These are phyloP conservation scores for Intellagama lesueurii DNA, from an alignment of 2,797 vertebrate genomes.

Conservation along the genomic window DNA sequence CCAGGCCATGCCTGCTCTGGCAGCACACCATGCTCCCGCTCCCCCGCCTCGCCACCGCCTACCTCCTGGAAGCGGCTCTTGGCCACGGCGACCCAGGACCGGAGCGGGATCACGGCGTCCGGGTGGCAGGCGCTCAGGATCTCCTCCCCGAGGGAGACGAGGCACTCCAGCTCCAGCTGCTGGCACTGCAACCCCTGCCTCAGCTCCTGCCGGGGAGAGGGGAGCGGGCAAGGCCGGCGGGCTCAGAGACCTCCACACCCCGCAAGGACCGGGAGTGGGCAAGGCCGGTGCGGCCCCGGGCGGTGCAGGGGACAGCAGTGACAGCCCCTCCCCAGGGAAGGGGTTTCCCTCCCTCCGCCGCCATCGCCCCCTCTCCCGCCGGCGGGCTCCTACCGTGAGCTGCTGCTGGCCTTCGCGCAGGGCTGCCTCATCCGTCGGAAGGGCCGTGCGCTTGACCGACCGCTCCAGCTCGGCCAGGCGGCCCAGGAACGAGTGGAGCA, in stretches of 20 bases:
- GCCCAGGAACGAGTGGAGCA: constrained; percentile 86
- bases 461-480: constrained; percentile 83
- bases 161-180: constrained; percentile 82
- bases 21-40: too few relatives aligned
- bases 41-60: background rate
- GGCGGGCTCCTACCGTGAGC: constrained; percentile 79
- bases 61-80: constrained; percentile 91
- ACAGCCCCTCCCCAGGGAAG: background rate
- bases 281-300: rapidly evolving
- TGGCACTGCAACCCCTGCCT: constrained; percentile 79
- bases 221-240: rapidly evolving
- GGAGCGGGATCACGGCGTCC: constrained; percentile 86
- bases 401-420: constrained; percentile 79
- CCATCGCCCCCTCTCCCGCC: rapidly evolving
- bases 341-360: rapidly evolving
- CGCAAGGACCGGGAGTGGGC: background rate
- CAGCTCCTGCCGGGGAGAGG: constrained; percentile 79
- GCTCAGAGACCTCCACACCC: rapidly evolving
- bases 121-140: constrained; percentile 87
- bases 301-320: rapidly evolving
- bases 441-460: constrained; percentile 79
- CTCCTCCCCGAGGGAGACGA: constrained; percentile 84
- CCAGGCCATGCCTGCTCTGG: too few relatives aligned
- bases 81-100: constrained; percentile 88
- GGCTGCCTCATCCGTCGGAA: constrained; percentile 82